phyloP scores from a whole-genome alignment of 2,797 vertebrate species.

The Hybognathus amarus region DNA sequence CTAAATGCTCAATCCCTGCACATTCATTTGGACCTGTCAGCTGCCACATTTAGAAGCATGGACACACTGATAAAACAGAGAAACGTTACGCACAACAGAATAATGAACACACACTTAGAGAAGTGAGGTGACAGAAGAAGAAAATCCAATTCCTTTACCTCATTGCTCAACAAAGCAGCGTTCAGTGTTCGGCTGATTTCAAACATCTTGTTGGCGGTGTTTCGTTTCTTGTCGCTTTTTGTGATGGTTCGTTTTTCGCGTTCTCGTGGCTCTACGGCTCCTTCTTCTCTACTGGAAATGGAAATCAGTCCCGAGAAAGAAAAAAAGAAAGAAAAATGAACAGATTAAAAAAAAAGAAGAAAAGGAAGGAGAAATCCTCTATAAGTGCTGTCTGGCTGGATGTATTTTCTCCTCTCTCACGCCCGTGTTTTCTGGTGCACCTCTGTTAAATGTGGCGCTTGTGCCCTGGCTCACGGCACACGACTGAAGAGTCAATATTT shows the following conservation, averaged over 20 bases:
- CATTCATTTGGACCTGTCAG: conserved; percentile 67
- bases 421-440: conserved; percentile 79
- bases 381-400: conserved; percentile 72
- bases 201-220: conserved; percentile 90
- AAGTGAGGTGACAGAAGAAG: conserved; percentile 63
- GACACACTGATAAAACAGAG: conserved; percentile 54
- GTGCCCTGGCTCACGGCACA: conserved; percentile 88
- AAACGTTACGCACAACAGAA: conserved; percentile 57
- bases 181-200: conserved; percentile 99
- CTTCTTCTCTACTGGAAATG: conserved; percentile 63
- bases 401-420: conserved; percentile 63
- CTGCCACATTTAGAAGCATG: conserved; percentile 65
- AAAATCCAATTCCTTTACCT: conserved; percentile 88
- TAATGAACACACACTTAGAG: conserved; percentile 64
- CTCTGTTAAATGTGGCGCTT: conserved; percentile 90
- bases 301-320: conserved; percentile 74
- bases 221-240: conserved; percentile 62
- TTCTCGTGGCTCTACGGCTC: conserved; percentile 57
- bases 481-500: conserved; percentile 93
- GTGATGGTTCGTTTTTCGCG: conserved; percentile 61
- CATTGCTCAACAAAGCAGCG: conserved; percentile 99
- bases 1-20: conserved; percentile 66
- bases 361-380: conserved; percentile 71
- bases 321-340: conserved; percentile 73
- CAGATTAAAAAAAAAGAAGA: conserved; percentile 60